These are phyloP conservation scores for Neodontobutis hainanensis DNA, from an alignment of 2,113 vertebrate genomes.

Conservation along the genomic window DNA sequence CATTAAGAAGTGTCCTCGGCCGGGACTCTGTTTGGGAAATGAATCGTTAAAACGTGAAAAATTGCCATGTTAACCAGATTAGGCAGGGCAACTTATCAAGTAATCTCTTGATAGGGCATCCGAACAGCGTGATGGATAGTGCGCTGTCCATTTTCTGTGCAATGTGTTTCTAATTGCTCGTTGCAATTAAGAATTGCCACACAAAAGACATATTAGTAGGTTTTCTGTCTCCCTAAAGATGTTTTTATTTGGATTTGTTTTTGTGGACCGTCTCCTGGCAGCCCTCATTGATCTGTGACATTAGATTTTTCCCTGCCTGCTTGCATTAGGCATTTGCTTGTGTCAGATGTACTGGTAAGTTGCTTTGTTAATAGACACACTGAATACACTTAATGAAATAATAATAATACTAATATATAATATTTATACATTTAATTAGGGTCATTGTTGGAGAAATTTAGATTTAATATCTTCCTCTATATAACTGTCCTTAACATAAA, in stretches of 20 bases:
- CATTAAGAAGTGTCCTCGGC: slow-evolving; percentile 27
- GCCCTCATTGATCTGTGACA: not conserved
- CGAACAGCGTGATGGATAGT: slow-evolving; percentile 69
- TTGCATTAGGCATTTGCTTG: too few relatives aligned
- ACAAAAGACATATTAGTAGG: slow-evolving; percentile 50
- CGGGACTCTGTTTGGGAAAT: slow-evolving; percentile 43
- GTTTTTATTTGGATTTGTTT: slow-evolving; percentile 26
- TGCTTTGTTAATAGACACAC: too few relatives aligned
- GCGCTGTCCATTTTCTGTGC: slow-evolving; percentile 40
- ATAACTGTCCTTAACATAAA: too few relatives aligned
- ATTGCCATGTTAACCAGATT: slow-evolving; percentile 67
- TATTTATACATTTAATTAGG: not conserved
- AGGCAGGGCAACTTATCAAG: slow-evolving; percentile 73
- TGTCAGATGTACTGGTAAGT: too few relatives aligned
- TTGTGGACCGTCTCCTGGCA: not conserved
- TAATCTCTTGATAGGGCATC: slow-evolving; percentile 70
- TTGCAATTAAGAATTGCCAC: slow-evolving; percentile 59
- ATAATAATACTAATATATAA: not conserved
- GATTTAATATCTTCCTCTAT: too few relatives aligned
- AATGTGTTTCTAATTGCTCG: slow-evolving; percentile 69
- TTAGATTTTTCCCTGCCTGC: not conserved
- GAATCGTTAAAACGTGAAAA: slow-evolving; percentile 64
- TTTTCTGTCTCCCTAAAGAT: slow-evolving; percentile 32
- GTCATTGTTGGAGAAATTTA: not conserved
- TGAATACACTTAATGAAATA: too few relatives aligned